Evolutionary conservation across 2,888 invertebrate species (phyloP).

Genomic region (Notodonta ziczac): DNA sequence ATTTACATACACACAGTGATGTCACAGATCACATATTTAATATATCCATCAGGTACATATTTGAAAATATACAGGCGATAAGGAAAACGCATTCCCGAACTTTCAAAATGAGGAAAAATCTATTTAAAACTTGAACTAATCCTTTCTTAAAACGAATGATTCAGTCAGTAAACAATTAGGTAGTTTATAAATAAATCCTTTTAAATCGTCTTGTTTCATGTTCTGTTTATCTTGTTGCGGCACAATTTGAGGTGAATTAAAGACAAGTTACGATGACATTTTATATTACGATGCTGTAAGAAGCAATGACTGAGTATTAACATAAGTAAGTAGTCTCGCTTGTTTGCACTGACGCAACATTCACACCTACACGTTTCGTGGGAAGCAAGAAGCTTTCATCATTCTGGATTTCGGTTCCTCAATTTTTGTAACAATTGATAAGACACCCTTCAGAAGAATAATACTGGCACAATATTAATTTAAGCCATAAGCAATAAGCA

Average conservation of each 20-base stretch:
- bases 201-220: background rate
- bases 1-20: no score
- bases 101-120: background rate
- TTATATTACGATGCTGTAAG: no score
- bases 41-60: no score
- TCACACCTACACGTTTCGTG: no score
- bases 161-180: background rate
- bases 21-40: no score
- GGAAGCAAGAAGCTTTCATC: no score
- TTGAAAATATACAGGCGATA: background rate
- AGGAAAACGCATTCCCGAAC: background rate
- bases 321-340: no score
- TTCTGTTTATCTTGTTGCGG: background rate
- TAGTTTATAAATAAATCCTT: background rate
- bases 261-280: background rate
- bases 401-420: no score
- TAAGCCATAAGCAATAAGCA: background rate
- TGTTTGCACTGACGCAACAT: no score
- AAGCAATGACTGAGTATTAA: no score
- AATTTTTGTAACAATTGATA: no score
- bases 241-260: slow-evolving; percentile 1
- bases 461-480: background rate
- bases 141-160: background rate
- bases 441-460: no score
- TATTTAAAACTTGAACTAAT: background rate